Conservation (phyloP, 2,113 vertebrate genomes). For the Dendropsophus ebraccatus region DNA sequence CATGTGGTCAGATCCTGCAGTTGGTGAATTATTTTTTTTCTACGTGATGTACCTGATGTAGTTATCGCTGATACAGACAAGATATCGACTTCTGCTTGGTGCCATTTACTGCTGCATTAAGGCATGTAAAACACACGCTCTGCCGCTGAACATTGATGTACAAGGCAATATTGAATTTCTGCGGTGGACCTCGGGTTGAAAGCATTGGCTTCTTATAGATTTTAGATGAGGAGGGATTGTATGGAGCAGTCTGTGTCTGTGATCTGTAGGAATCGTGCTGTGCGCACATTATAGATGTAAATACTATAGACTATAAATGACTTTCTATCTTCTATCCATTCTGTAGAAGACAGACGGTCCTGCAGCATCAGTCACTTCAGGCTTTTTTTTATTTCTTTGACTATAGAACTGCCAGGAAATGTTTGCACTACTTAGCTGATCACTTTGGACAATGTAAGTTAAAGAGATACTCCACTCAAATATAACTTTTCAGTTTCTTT, state of each 20-base stretch:
- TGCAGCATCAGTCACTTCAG: background rate
- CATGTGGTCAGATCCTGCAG: no score
- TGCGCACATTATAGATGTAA: background rate
- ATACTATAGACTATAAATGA: background rate
- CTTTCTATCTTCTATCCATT: background rate
- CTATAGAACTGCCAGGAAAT: background rate
- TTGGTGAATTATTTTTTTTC: no score
- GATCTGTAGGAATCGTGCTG: background rate
- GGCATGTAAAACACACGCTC: background rate
- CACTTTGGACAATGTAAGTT: no score
- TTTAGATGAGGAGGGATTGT: background rate
- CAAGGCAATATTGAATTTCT: background rate
- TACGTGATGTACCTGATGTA: no score
- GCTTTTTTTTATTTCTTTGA: background rate
- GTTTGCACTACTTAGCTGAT: background rate
- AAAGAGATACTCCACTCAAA: no score
- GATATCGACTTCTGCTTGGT: background rate
- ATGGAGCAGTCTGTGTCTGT: background rate
- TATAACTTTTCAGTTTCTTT: no score
- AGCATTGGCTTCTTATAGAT: background rate
- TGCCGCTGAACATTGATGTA: background rate
- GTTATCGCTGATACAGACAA: background rate
- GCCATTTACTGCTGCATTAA: constrained; percentile 3
- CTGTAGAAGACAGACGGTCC: background rate
- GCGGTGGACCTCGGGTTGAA: background rate